Conservation (phyloP, 2,888 invertebrate genomes). For the Lamproptera curius region DNA sequence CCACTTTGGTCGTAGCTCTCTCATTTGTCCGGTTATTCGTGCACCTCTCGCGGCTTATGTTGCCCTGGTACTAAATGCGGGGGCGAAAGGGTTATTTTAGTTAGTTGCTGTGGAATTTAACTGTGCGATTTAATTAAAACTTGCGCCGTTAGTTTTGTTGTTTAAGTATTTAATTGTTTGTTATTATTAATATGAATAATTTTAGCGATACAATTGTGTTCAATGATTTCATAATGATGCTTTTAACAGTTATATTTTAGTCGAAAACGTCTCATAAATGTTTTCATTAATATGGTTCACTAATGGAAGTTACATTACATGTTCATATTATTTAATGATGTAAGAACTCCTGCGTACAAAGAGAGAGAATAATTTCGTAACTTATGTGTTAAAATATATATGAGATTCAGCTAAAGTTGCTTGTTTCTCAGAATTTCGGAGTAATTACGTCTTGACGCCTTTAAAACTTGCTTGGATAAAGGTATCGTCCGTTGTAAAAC, state of each 20-base stretch:
- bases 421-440: conserved; percentile 5
- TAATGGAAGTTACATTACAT: no score
- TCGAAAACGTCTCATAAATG: no score
- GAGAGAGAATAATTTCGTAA: no score
- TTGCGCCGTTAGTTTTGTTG: neutral
- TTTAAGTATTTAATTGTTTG: neutral
- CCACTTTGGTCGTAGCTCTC: conserved; percentile 39
- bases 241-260: neutral
- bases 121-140: no score
- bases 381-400: no score
- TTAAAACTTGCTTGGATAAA: conserved; percentile 12
- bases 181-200: neutral
- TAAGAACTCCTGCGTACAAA: no score
- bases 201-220: neutral
- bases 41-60: conserved; percentile 42
- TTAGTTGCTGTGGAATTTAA: no score
- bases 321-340: no score
- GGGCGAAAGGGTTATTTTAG: conserved; percentile 32
- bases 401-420: no score
- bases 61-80: conserved; percentile 50
- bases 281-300: no score
- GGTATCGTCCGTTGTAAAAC: conserved; percentile 10
- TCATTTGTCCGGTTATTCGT: conserved; percentile 40
- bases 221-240: neutral
- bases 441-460: conserved; percentile 11